Conservation (phyloP, 1,140 invertebrate genomes). For the Eubasilissa regina region DNA sequence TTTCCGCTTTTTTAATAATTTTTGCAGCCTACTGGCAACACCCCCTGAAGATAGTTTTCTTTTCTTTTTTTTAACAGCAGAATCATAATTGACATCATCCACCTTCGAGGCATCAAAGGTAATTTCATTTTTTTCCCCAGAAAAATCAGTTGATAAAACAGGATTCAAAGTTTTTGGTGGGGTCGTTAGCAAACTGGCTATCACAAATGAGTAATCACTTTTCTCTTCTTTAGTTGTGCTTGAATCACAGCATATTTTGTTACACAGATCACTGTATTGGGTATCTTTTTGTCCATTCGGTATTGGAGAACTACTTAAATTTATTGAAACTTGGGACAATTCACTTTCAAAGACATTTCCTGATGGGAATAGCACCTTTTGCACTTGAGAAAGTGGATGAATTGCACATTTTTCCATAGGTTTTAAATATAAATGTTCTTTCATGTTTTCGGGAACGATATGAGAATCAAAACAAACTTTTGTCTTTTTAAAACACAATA, state of each 20-base stretch:
- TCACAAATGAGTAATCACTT: background rate
- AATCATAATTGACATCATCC: background rate
- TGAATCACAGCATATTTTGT: constrained; percentile 11
- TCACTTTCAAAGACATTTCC: constrained; percentile 13
- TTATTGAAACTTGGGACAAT: constrained; percentile 8
- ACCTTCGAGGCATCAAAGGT: constrained; percentile 6
- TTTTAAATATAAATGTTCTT: too few species aligned
- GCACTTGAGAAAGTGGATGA: background rate
- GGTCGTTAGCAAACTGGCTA: background rate
- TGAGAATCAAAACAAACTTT: too few species aligned
- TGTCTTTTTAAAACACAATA: too few species aligned
- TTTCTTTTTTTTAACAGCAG: background rate
- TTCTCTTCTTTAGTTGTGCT: background rate
- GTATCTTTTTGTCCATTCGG: background rate
- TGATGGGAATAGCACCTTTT: background rate
- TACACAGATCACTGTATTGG: background rate
- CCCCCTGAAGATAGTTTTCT: constrained; percentile 24
- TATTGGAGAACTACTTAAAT: constrained; percentile 16
- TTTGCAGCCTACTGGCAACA: constrained; percentile 41
- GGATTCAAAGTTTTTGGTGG: background rate
- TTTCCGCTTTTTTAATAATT: constrained; percentile 45
- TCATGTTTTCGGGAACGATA: too few species aligned
- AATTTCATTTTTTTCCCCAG: background rate
- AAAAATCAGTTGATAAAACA: background rate
- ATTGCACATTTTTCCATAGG: too few species aligned